These are phyloP conservation scores for Zelleria hepariella DNA, from an alignment of 2,888 invertebrate genomes.

Conservation along the genomic window DNA sequence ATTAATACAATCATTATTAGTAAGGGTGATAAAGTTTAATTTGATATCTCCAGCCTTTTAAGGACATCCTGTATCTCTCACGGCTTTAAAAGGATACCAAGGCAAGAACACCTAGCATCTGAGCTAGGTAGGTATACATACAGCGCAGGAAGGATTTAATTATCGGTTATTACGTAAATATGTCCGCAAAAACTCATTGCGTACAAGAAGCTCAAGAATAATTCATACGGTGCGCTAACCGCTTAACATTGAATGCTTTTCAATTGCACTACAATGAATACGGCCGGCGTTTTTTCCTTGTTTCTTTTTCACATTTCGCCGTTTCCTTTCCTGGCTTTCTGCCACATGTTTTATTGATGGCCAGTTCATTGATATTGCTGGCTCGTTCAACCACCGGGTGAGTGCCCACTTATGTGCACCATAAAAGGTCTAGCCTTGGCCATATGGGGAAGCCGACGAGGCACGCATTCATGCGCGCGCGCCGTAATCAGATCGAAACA, in stretches of 20 bases:
- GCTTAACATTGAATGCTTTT: slow-evolving; percentile 65
- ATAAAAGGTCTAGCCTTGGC: slow-evolving; percentile 68
- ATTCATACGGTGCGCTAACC: slow-evolving; percentile 49
- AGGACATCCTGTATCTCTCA: too few relatives aligned
- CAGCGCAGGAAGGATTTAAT: background rate
- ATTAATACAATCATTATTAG: too few relatives aligned
- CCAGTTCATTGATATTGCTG: slow-evolving; percentile 70
- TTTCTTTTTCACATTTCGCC: slow-evolving; percentile 67
- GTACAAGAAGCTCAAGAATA: slow-evolving; percentile 26
- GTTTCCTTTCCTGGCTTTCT: slow-evolving; percentile 67
- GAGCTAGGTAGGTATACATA: background rate
- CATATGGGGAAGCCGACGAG: slow-evolving; percentile 67
- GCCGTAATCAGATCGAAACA: slow-evolving; percentile 55
- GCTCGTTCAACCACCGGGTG: slow-evolving; percentile 68
- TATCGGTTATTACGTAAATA: background rate
- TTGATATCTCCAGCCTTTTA: too few relatives aligned
- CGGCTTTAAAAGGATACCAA: too few relatives aligned
- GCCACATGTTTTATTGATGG: slow-evolving; percentile 72
- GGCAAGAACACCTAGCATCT: too few relatives aligned
- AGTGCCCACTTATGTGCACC: slow-evolving; percentile 69
- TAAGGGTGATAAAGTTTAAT: too few relatives aligned
- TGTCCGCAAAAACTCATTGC: background rate
- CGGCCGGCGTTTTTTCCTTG: slow-evolving; percentile 60
- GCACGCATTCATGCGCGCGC: slow-evolving; percentile 65
- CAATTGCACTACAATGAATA: slow-evolving; percentile 61